Evolutionary conservation across 2,113 vertebrate genomes (phyloP).

Genomic region (Ardeotis arabs): DNA sequence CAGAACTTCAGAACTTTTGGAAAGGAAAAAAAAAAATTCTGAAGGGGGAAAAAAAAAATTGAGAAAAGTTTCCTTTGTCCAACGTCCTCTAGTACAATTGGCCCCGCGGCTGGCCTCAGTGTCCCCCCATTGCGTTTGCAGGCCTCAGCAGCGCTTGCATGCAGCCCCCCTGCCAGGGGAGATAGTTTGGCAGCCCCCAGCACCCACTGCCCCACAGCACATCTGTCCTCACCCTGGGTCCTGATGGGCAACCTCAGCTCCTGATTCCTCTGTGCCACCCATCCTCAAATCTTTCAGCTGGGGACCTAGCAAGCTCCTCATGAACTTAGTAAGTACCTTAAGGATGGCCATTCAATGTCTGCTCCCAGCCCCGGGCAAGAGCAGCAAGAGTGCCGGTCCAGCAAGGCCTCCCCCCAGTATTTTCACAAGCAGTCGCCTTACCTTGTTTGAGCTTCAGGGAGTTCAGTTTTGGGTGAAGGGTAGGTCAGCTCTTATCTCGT

Average conservation of each 20-base stretch:
- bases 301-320: neutral
- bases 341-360: neutral
- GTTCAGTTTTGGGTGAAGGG: conserved; percentile 39
- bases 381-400: neutral
- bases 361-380: neutral
- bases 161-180: neutral
- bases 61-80: neutral
- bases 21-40: neutral
- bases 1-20: neutral
- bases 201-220: fast-evolving
- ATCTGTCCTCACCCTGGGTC: neutral
- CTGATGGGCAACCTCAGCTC: neutral
- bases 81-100: neutral
- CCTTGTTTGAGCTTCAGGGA: conserved; percentile 46
- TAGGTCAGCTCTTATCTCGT: conserved; percentile 52
- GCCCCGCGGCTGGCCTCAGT: neutral
- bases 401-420: neutral
- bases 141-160: fast-evolving
- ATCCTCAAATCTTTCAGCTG: fast-evolving
- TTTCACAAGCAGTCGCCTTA: conserved; percentile 1
- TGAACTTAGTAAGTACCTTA: neutral
- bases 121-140: neutral
- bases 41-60: neutral
- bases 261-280: neutral
- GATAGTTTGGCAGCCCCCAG: neutral